Evolutionary conservation across 2,113 vertebrate species (phyloP).

Genomic region (Leucopsar rothschildi): DNA sequence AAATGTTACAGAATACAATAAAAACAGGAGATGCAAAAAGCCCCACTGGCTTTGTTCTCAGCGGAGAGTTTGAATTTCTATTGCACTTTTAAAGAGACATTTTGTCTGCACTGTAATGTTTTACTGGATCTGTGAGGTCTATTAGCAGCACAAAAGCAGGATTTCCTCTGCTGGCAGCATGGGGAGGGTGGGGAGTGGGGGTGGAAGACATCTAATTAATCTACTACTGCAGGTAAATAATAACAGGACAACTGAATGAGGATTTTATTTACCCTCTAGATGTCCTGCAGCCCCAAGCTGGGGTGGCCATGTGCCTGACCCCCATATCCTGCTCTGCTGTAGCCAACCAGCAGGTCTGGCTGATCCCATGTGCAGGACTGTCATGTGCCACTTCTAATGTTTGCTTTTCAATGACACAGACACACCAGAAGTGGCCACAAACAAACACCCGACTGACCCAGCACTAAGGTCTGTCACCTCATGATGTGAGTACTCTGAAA

Average conservation of each 20-base stretch:
- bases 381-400: accelerated
- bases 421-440: neutral
- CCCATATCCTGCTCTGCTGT: neutral
- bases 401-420: neutral
- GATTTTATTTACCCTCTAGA: neutral
- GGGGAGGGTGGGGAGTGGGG: neutral
- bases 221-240: neutral
- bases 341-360: neutral
- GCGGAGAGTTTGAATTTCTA: constrained; percentile 33
- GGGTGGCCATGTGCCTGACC: neutral
- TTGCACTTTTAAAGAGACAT: neutral
- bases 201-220: neutral
- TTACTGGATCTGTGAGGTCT: neutral
- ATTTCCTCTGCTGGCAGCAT: neutral
- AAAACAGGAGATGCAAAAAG: constrained; percentile 24
- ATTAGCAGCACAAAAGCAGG: neutral
- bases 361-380: neutral
- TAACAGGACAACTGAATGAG: neutral
- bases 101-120: neutral
- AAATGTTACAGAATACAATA: constrained; percentile 18
- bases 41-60: constrained; percentile 24
- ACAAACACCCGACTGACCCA: neutral
- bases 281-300: neutral
- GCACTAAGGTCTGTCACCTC: accelerated
- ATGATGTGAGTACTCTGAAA: accelerated